Percentiles rank a stretch among this genome's conserved stretches.
These are phyloP conservation scores for Drosophila colorata DNA, from an alignment of 2,888 invertebrate genomes.

Conservation along the genomic window DNA sequence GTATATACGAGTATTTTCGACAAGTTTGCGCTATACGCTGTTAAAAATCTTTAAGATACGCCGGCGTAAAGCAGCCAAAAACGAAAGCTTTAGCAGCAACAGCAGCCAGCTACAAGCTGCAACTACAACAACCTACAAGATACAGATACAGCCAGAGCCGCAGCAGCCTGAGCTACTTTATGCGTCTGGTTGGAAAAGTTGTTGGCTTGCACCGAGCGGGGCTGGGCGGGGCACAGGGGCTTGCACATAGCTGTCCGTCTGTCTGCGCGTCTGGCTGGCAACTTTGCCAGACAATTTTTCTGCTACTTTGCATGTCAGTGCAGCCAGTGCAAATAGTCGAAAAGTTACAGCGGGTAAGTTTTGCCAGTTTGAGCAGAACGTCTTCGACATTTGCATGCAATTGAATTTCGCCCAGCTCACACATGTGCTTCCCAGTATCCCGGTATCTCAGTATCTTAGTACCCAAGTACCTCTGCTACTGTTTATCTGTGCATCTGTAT, in stretches of 20 bases:
- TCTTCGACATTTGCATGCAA: conserved; percentile 59
- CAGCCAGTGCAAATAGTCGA: conserved; percentile 58
- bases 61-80: conserved; percentile 21
- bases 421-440: conserved; percentile 5
- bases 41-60: conserved; percentile 71
- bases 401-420: conserved; percentile 54
- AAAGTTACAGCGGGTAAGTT: conserved; percentile 65
- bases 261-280: conserved; percentile 56
- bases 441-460: background rate
- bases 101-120: conserved; percentile 25
- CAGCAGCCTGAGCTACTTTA: conserved; percentile 47
- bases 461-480: conserved; percentile 1
- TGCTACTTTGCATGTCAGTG: conserved; percentile 79
- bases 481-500: conserved; percentile 24
- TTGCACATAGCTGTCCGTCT: conserved; percentile 10
- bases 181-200: conserved; percentile 53
- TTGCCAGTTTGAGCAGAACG: conserved; percentile 25
- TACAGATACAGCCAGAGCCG: conserved; percentile 32
- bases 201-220: background rate
- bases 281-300: conserved; percentile 79
- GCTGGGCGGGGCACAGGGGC: background rate
- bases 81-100: conserved; percentile 21
- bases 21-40: conserved; percentile 63
- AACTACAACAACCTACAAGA: conserved; percentile 35
- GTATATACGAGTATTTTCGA: conserved; percentile 73